A percentile compares a stretch with the other conserved stretches of the same genome.
Evolutionary conservation across 2,797 vertebrate genomes (phyloP).

Genomic region (Anabas testudineus): DNA sequence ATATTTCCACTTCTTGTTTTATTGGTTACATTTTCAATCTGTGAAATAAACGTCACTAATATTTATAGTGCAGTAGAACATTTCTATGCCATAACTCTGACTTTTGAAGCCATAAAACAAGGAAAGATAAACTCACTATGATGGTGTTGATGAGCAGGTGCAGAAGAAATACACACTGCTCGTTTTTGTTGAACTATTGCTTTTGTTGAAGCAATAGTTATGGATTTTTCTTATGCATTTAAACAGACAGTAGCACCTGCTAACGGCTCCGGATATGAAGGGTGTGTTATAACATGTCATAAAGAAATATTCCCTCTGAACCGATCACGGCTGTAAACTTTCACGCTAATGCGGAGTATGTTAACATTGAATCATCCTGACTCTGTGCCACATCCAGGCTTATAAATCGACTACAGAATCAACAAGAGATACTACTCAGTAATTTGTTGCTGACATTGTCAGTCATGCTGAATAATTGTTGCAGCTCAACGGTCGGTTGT

Average conservation of each 20-base stretch:
- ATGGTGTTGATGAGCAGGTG: too few relatives aligned
- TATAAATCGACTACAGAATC: conserved; percentile 4
- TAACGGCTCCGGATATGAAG: not conserved
- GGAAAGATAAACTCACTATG: too few relatives aligned
- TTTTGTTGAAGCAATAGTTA: too few relatives aligned
- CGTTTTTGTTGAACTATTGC: too few relatives aligned
- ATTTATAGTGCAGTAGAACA: not conserved
- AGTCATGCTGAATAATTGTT: conserved; percentile 10
- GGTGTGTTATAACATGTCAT: not conserved
- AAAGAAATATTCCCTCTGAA: not conserved
- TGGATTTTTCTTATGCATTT: too few relatives aligned
- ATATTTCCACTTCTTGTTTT: not conserved
- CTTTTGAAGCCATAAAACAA: not conserved
- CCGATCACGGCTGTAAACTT: not conserved
- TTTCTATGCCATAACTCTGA: not conserved
- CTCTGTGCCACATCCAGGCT: not conserved
- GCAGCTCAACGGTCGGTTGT: conserved; percentile 5
- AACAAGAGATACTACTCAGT: conserved; percentile 11
- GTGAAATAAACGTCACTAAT: not conserved
- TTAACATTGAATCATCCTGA: not conserved
- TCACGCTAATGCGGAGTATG: not conserved
- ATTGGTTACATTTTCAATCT: not conserved
- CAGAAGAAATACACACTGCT: too few relatives aligned
- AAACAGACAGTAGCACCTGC: not conserved
- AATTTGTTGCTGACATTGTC: conserved; percentile 22